Evolutionary conservation across 2,888 invertebrate genomes (phyloP).

Genomic region (Sphinx pinastri): DNA sequence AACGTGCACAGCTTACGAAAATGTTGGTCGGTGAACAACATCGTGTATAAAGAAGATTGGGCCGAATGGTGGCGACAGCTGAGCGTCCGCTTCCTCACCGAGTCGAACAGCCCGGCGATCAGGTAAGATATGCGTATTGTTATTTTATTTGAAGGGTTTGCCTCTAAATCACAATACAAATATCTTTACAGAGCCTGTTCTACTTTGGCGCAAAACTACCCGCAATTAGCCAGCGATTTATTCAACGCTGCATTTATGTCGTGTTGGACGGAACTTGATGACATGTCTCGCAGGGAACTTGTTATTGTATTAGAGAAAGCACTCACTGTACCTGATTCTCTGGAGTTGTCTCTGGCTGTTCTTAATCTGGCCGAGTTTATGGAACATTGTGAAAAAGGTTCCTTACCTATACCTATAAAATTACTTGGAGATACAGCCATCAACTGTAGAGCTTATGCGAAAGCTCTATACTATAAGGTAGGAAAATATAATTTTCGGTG

Average conservation of each 20-base stretch:
- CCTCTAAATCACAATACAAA: background rate
- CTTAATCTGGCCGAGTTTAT: constrained; percentile 99
- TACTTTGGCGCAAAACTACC: constrained; percentile 95
- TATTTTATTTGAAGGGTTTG: background rate
- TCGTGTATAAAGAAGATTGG: constrained; percentile 99
- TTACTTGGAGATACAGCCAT: constrained; percentile 96
- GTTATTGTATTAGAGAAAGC: constrained; percentile 94
- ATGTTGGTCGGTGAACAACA: constrained; percentile 93
- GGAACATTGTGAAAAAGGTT: constrained; percentile 99
- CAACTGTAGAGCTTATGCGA: constrained; percentile 92
- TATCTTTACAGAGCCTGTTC: constrained; percentile 90
- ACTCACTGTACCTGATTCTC: constrained; percentile 94
- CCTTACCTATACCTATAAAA: constrained; percentile 94
- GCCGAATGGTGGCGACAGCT: constrained; percentile 97
- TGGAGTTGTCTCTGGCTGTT: constrained; percentile 97
- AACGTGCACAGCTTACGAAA: constrained; percentile 92
- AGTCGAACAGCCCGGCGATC: constrained; percentile 97
- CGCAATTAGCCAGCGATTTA: constrained; percentile 95
- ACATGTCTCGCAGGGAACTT: constrained; percentile 92
- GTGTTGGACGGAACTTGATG: constrained; percentile 97
- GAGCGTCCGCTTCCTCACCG: constrained; percentile 95
- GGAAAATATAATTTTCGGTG: background rate
- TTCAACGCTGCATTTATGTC: constrained; percentile 99
- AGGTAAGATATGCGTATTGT: constrained; percentile 64
- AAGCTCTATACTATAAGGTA: constrained; percentile 85